phyloP scores from a whole-genome alignment of 2,888 invertebrate genomes.

The Leistus spinibarbis region DNA sequence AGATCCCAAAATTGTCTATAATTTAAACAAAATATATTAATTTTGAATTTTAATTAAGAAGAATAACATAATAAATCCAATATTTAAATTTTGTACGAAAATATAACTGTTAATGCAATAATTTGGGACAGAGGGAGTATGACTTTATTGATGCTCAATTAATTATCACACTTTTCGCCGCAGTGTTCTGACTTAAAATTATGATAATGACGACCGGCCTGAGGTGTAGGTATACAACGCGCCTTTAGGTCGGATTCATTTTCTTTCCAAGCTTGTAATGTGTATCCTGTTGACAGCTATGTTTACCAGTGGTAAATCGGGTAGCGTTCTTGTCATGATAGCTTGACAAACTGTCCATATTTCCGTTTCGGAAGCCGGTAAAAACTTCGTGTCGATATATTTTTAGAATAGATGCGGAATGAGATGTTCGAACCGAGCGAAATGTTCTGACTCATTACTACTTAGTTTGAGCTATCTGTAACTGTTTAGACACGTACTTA shows the following conservation, averaged over 20 bases:
- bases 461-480: constrained; percentile 21
- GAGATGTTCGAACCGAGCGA: background rate
- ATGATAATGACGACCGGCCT: too few species aligned
- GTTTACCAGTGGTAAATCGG: constrained; percentile 33
- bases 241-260: constrained; percentile 29
- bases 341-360: constrained; percentile 35
- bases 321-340: constrained; percentile 24
- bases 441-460: constrained; percentile 15
- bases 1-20: too few species aligned
- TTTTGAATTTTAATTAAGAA: too few species aligned
- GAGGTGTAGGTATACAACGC: constrained; percentile 23
- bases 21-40: too few species aligned
- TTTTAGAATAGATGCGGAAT: constrained; percentile 11
- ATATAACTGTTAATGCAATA: too few species aligned
- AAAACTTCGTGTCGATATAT: constrained; percentile 18
- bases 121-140: too few species aligned
- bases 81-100: too few species aligned
- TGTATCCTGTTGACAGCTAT: constrained; percentile 35
- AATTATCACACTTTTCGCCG: too few species aligned
- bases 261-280: constrained; percentile 24
- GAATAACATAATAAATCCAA: too few species aligned
- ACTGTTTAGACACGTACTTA: constrained; percentile 36
- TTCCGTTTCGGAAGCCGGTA: constrained; percentile 33
- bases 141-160: too few species aligned
- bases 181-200: too few species aligned